phyloP scores from a whole-genome alignment of 2,888 invertebrate species.

The Orchesella flavescens region DNA sequence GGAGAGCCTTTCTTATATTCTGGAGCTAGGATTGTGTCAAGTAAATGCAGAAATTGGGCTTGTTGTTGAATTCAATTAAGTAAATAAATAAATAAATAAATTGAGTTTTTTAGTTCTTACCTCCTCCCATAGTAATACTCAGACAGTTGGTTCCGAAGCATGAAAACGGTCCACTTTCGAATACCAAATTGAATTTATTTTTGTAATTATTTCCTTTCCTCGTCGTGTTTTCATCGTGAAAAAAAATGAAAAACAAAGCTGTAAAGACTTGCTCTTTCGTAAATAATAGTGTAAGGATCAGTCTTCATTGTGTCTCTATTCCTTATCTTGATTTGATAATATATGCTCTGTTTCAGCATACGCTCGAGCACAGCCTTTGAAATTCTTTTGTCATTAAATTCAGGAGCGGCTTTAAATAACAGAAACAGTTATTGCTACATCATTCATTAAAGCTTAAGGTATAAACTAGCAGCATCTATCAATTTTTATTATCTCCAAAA shows the following conservation, averaged over 20 bases:
- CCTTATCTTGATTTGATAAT: conserved; percentile 87
- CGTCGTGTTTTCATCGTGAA: too few relatives aligned
- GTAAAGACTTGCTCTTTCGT: conserved; percentile 79
- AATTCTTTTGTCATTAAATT: conserved; percentile 84
- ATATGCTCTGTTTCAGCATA: conserved; percentile 91
- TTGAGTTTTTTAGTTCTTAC: too few relatives aligned
- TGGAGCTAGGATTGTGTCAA: conserved; percentile 75
- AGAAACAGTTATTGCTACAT: too few relatives aligned
- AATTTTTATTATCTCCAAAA: too few relatives aligned
- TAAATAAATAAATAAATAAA: background rate
- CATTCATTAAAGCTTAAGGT: too few relatives aligned
- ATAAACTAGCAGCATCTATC: too few relatives aligned
- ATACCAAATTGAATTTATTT: too few relatives aligned
- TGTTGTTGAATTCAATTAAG: background rate
- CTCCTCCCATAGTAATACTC: conserved; percentile 73
- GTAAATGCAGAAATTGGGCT: too few relatives aligned
- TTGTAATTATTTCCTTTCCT: too few relatives aligned
- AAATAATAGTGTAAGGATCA: conserved; percentile 83
- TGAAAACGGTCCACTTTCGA: conserved; percentile 97
- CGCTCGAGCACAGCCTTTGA: conserved; percentile 92
- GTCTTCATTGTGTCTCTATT: conserved; percentile 78
- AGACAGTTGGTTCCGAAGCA: conserved; percentile 94
- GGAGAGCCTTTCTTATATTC: conserved; percentile 79
- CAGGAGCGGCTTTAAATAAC: conserved; percentile 84
- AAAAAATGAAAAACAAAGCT: too few relatives aligned